These are phyloP conservation scores for Pseudochirops cupreus DNA, from an alignment of 2,797 vertebrate species.

Conservation along the genomic window DNA sequence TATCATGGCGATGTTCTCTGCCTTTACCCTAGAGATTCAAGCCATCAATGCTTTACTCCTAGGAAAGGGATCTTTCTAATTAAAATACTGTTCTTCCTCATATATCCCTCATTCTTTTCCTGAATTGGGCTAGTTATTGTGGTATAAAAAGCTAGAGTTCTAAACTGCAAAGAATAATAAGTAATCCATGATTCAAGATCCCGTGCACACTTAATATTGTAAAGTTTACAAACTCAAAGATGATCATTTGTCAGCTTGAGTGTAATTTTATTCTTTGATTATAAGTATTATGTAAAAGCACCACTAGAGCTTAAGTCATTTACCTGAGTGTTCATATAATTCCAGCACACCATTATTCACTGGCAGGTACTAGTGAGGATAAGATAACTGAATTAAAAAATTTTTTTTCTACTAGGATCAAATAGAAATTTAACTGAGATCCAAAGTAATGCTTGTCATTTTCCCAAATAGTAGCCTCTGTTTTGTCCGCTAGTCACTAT, in stretches of 20 bases:
- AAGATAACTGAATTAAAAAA: neutral
- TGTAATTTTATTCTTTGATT: neutral
- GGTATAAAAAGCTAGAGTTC: neutral
- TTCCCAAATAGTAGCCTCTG: neutral
- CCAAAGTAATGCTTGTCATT: neutral
- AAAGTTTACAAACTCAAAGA: neutral
- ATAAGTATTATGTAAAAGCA: neutral
- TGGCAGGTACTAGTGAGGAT: neutral
- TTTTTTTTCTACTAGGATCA: neutral
- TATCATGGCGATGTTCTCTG: neutral
- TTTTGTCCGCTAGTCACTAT: neutral
- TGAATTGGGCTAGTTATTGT: slow-evolving; percentile 27
- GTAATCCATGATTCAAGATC: neutral
- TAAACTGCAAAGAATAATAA: neutral
- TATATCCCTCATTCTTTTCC: neutral
- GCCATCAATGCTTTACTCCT: neutral
- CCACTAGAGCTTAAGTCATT: neutral
- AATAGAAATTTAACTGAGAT: neutral
- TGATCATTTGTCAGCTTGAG: neutral
- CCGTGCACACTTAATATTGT: neutral
- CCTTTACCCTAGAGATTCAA: neutral
- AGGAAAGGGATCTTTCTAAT: slow-evolving; percentile 8
- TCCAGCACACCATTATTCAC: neutral
- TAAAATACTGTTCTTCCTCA: slow-evolving; percentile 32
- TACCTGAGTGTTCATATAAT: neutral